Percentiles rank a stretch among this genome's conserved stretches.
These are phyloP conservation scores for Calliopum simillimum DNA, from an alignment of 2,888 invertebrate genomes.

Conservation along the genomic window DNA sequence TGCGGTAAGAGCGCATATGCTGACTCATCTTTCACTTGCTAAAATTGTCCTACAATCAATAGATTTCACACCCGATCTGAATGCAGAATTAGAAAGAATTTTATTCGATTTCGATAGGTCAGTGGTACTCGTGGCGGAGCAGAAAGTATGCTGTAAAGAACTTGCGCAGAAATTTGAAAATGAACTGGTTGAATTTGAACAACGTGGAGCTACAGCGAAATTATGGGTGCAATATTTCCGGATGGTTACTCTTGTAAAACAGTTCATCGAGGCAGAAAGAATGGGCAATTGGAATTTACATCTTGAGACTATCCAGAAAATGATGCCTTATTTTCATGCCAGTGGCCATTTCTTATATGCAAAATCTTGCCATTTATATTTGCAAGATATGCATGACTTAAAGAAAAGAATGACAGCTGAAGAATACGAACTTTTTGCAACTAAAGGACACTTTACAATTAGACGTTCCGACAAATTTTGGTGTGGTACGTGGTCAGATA, in stretches of 20 bases:
- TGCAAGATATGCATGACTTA: slow-evolving; percentile 12
- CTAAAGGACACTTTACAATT: background rate
- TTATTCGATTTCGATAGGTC: too few species aligned
- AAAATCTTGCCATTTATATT: slow-evolving; percentile 12
- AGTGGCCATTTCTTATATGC: slow-evolving; percentile 17
- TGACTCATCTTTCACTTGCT: background rate
- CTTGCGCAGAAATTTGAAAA: too few species aligned
- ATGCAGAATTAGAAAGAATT: background rate
- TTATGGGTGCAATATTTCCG: slow-evolving; percentile 26
- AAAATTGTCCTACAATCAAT: background rate
- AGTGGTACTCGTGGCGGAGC: too few species aligned
- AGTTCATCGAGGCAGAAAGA: slow-evolving; percentile 20
- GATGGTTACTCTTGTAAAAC: slow-evolving; percentile 22
- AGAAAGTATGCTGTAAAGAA: too few species aligned
- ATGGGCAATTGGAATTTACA: background rate
- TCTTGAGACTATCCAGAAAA: slow-evolving; percentile 7
- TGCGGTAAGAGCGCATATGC: slow-evolving; percentile 1
- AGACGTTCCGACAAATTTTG: slow-evolving; percentile 4
- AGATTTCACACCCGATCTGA: background rate
- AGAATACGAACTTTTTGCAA: background rate
- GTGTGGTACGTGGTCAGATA: slow-evolving; percentile 3
- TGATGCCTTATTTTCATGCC: slow-evolving; percentile 17
- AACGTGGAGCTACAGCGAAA: background rate
- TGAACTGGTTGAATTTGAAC: too few species aligned
- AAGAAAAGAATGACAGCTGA: background rate